A percentile compares a stretch with the other conserved stretches of the same genome.
Evolutionary conservation across 2,797 vertebrate species (phyloP).

Genomic region (Cygnus olor): DNA sequence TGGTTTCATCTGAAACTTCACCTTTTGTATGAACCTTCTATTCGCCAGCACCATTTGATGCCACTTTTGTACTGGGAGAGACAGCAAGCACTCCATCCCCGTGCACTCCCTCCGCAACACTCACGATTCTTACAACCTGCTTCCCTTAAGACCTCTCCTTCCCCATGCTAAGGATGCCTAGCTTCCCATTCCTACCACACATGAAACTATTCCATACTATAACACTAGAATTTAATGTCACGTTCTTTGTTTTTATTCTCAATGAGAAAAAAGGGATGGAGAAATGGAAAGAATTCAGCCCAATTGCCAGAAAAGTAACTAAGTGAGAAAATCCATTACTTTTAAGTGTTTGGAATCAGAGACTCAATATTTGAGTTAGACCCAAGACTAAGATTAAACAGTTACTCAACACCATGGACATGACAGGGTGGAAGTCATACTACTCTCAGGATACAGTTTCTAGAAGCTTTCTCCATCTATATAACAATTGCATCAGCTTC

Average conservation of each 20-base stretch:
- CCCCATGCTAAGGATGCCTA: not conserved
- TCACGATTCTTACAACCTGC: accelerated
- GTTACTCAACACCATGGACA: not conserved
- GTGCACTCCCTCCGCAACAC: not conserved
- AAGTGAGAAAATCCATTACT: not conserved
- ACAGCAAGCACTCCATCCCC: accelerated
- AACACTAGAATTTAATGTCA: not conserved
- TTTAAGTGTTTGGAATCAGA: not conserved
- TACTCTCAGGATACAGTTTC: not conserved
- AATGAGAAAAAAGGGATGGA: not conserved
- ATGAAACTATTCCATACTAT: not conserved
- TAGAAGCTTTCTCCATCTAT: not conserved
- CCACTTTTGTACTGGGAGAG: not conserved
- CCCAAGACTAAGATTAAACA: not conserved
- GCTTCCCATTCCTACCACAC: not conserved
- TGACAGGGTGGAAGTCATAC: not conserved
- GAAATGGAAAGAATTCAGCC: not conserved
- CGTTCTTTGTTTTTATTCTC: not conserved
- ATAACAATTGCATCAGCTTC: not conserved
- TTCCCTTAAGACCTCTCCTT: not conserved
- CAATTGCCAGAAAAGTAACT: not conserved
- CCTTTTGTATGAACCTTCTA: not conserved
- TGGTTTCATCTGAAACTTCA: not conserved
- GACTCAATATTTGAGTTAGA: not conserved
- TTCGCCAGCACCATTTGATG: not conserved